Percentiles rank a stretch among this genome's conserved stretches.
phyloP scores from a whole-genome alignment of 2,888 invertebrate genomes.

The Tuta absoluta region DNA sequence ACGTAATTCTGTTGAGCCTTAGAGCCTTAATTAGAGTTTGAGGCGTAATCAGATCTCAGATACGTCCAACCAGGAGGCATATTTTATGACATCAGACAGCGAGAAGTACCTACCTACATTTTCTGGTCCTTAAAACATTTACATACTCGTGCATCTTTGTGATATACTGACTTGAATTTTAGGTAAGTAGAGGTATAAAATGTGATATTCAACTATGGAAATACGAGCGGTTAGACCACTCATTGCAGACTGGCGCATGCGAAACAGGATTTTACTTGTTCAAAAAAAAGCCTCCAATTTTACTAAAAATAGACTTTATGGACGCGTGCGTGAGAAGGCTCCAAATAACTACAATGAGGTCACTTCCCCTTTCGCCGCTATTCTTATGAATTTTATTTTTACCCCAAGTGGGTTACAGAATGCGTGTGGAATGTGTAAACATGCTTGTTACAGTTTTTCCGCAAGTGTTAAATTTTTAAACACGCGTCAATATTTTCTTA shows the following conservation, averaged over 20 bases:
- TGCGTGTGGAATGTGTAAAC: slow-evolving; percentile 37
- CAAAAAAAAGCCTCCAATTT: slow-evolving; percentile 34
- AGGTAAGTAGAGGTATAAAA: too few species aligned
- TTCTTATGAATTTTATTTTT: slow-evolving; percentile 65
- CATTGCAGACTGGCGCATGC: too few species aligned
- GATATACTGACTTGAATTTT: too few species aligned
- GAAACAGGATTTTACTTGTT: too few species aligned
- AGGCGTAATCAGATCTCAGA: slow-evolving; percentile 69
- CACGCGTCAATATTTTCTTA: neutral
- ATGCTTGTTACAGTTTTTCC: slow-evolving; percentile 28
- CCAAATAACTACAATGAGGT: slow-evolving; percentile 68
- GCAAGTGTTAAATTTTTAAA: neutral
- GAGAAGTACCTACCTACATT: too few species aligned
- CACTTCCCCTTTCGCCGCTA: slow-evolving; percentile 72
- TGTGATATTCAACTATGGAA: too few species aligned
- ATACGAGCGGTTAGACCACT: too few species aligned
- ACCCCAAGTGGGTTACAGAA: slow-evolving; percentile 50
- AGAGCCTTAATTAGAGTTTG: slow-evolving; percentile 66
- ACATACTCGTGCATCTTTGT: too few species aligned
- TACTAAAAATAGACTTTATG: slow-evolving; percentile 74
- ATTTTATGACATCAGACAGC: too few species aligned
- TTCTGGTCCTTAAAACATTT: too few species aligned
- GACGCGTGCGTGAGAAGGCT: slow-evolving; percentile 71
- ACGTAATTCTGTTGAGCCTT: slow-evolving; percentile 56
- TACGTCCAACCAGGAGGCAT: slow-evolving; percentile 44